Conservation (phyloP, 2,113 vertebrate genomes). For the Beaufortia kweichowensis region DNA sequence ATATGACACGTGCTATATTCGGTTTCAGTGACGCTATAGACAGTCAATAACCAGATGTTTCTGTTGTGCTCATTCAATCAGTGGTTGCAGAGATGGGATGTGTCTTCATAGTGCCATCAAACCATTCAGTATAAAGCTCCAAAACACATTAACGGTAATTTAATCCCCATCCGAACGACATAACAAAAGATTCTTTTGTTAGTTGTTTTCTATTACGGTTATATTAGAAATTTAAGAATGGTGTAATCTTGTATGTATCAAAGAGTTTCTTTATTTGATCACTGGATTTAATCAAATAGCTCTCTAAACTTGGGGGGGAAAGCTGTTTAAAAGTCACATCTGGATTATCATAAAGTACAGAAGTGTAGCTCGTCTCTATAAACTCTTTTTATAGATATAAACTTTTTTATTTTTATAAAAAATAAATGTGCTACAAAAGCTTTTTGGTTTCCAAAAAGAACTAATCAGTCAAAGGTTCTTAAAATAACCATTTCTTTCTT, state of each 20-base stretch:
- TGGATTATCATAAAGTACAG: too few relatives aligned
- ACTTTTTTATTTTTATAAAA: too few relatives aligned
- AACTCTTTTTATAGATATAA: too few relatives aligned
- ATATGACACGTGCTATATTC: constrained; percentile 23
- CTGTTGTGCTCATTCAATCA: constrained; percentile 2
- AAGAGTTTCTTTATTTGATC: background rate
- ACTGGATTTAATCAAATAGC: background rate
- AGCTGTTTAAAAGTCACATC: too few relatives aligned
- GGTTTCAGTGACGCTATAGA: background rate
- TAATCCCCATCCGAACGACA: background rate
- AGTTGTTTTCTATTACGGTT: background rate
- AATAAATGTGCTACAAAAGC: too few relatives aligned
- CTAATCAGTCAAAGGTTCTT: too few relatives aligned
- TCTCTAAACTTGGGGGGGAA: too few relatives aligned
- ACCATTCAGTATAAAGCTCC: background rate
- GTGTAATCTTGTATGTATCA: background rate
- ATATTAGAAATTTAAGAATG: background rate
- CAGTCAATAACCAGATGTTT: background rate
- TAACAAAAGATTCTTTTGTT: background rate
- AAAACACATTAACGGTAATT: constrained; percentile 1
- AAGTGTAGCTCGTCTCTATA: too few relatives aligned
- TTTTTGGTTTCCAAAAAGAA: too few relatives aligned
- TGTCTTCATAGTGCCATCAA: background rate
- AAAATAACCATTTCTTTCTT: too few relatives aligned
- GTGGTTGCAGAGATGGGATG: background rate